Conservation (phyloP, 2,797 vertebrate genomes). For the Pantherophis alleghaniensis region DNA sequence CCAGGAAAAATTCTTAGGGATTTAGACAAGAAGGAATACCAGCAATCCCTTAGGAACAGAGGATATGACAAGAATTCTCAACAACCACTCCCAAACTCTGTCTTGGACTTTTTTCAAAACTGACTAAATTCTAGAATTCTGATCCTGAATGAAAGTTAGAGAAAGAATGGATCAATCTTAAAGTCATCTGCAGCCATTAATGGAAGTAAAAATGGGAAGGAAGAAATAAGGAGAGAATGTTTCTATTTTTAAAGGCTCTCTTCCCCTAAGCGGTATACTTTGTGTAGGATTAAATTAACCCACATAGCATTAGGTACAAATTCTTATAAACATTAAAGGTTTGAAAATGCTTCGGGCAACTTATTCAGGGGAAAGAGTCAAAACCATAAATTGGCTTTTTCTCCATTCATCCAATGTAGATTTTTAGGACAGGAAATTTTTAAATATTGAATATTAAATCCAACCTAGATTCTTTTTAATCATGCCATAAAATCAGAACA, state of each 20-base stretch:
- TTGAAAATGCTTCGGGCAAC: not conserved
- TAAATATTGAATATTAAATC: not conserved
- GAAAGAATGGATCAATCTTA: conserved; percentile 4
- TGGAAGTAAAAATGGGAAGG: conserved; percentile 23
- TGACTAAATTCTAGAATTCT: not conserved
- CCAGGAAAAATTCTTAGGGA: not conserved
- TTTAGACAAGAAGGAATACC: not conserved
- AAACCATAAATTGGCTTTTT: not conserved
- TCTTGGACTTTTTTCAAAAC: conserved; percentile 11
- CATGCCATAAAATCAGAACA: not conserved
- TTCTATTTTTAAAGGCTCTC: conserved; percentile 9
- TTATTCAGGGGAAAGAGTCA: not conserved
- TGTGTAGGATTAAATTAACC: not conserved
- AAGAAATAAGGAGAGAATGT: conserved; percentile 3
- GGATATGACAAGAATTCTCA: not conserved
- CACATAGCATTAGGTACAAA: not conserved
- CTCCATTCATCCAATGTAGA: not conserved
- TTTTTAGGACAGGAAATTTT: not conserved
- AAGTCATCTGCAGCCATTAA: not conserved
- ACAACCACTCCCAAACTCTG: not conserved
- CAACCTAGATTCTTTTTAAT: not conserved
- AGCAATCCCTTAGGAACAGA: not conserved
- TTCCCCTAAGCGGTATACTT: not conserved
- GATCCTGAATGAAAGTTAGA: not conserved
- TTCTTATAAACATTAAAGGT: not conserved